phyloP scores from a whole-genome alignment of 1,140 invertebrate genomes.

The Cydia pomonella region DNA sequence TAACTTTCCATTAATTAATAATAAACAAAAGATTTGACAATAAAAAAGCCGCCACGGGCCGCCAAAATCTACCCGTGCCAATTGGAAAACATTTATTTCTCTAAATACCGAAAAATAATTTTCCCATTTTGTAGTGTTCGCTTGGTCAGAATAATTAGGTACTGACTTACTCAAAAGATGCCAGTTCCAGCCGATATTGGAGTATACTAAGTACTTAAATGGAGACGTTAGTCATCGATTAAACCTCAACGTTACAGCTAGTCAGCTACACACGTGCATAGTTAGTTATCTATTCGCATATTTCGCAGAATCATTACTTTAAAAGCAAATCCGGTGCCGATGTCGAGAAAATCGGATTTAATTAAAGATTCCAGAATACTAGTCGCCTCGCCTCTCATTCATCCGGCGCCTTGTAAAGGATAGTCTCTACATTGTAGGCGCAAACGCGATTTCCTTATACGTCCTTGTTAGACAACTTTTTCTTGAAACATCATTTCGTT shows the following conservation, averaged over 20 bases:
- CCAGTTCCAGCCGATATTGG: neutral
- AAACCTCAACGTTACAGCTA: neutral
- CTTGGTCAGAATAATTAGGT: neutral
- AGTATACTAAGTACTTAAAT: neutral
- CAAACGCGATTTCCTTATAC: slow-evolving; percentile 3
- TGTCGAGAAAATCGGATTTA: slow-evolving; percentile 25
- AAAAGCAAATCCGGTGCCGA: slow-evolving; percentile 3
- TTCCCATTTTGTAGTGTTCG: neutral
- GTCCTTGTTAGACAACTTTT: neutral
- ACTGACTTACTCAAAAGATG: neutral
- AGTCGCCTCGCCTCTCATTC: slow-evolving; percentile 15
- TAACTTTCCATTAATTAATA: too few relatives aligned
- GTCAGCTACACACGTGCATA: neutral
- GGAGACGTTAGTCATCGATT: slow-evolving; percentile 15
- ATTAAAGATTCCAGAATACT: slow-evolving; percentile 21
- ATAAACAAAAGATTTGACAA: too few relatives aligned
- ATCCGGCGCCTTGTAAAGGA: slow-evolving; percentile 23
- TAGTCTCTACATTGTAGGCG: neutral
- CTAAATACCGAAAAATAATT: neutral
- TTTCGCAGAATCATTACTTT: neutral
- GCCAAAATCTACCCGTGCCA: too few relatives aligned
- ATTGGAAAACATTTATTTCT: too few relatives aligned
- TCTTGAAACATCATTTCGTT: neutral
- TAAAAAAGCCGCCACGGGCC: too few relatives aligned
- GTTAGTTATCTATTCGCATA: neutral